These are phyloP conservation scores for Semibalanus balanoides DNA, from an alignment of 1,140 invertebrate genomes.

Conservation along the genomic window DNA sequence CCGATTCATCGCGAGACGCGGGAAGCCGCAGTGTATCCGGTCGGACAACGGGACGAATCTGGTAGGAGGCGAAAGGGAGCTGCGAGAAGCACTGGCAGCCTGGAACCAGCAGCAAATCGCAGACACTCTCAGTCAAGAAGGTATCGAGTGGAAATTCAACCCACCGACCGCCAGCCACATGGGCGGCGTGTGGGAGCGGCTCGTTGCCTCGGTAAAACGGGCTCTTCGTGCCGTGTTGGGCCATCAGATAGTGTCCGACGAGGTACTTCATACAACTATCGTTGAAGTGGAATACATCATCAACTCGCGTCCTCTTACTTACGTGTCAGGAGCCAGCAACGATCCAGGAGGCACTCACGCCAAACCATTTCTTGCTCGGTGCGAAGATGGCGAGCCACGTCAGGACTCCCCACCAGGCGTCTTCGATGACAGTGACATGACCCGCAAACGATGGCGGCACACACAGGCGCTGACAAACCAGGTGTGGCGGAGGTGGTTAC, in stretches of 20 bases:
- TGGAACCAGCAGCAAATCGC: conserved; percentile 16
- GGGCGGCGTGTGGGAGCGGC: conserved; percentile 22
- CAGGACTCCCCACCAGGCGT: neutral
- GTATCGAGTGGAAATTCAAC: conserved; percentile 21
- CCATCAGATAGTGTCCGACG: neutral
- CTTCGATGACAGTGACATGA: neutral
- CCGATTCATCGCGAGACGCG: conserved; percentile 24
- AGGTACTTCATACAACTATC: neutral
- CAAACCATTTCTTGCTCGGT: neutral
- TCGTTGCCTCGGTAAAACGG: conserved; percentile 17
- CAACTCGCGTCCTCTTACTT: neutral
- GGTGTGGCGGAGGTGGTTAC: neutral
- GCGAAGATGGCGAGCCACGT: neutral
- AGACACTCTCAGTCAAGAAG: conserved; percentile 9
- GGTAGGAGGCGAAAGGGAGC: conserved; percentile 20
- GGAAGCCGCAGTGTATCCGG: conserved; percentile 18
- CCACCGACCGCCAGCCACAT: conserved; percentile 19
- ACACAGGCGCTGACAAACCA: neutral
- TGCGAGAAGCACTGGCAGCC: conserved; percentile 15
- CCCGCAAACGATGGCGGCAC: neutral
- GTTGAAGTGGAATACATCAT: neutral
- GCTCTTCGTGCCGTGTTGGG: neutral
- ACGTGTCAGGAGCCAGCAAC: neutral
- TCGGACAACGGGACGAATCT: conserved; percentile 28
- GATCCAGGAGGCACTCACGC: neutral